Evolutionary conservation across 2,888 invertebrate genomes (phyloP), one percentile per base, ranked within the genome.

Genomic region (Craniophora ligustri): DNA sequence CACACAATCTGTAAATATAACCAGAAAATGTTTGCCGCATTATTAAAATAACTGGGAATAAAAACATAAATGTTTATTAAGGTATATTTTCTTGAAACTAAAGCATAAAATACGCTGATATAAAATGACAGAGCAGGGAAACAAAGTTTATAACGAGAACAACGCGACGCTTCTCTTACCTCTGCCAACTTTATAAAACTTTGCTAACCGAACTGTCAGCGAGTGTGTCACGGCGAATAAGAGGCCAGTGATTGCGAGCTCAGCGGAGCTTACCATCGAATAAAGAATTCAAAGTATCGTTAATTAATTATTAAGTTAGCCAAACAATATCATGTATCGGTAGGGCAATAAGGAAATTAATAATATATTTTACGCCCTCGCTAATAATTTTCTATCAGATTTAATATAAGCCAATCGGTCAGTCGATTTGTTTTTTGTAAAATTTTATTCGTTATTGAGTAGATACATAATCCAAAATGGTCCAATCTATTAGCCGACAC

Each of bases 81-180:
- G n/a, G 5, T 8, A 14, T 0, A 16, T 19, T 11, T 5, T n/a
- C 19, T 13, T 13, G 8, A 13, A 18, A 42, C 7, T 16, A 8
- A 21, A 21, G 10, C 2, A 30, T 36, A 21, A 30, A 30, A 34
- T 13, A 18, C 3, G 16, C 5, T 23, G 6, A 36, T 15, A 18
- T 35, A n/a, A 46, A 46, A 46, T 15, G 21, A 21, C 15, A 7
- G 2, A 36, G 28, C 7, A 21, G 8, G 1, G 30, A 38, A 38
- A 11, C 11, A 26, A 45, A 65, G 21, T 50, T 26, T 45, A 21
- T 30, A 40, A 45, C 14, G 59, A 59, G 23, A 45, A 50, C 7
- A 3, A 11, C 28, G 15, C n/a, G 8, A 38, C 4, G 13, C 28
- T 44, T 38, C n/a, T 31, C 13, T 23, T 16, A 11, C 28, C 21